Conservation (phyloP, 2,113 vertebrate species). For the Paedocypris sp. region DNA sequence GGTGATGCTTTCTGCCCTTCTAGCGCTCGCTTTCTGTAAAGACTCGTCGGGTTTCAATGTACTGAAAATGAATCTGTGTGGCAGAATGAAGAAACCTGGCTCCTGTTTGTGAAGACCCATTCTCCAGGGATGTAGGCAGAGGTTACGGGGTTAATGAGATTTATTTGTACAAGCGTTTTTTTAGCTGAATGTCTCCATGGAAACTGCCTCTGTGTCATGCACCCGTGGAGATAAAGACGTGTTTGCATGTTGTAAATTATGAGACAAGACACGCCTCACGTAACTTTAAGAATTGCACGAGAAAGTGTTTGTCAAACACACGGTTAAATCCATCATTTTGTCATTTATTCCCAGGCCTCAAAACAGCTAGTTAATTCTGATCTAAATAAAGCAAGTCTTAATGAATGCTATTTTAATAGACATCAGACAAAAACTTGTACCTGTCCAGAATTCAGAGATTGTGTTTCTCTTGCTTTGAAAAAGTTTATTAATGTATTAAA, state of each 20-base stretch:
- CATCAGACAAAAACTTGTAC: background rate
- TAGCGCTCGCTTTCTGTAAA: conserved; percentile 2
- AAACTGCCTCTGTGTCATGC: conserved; percentile 33
- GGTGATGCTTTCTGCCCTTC: conserved; percentile 5
- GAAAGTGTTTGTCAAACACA: conserved; percentile 3
- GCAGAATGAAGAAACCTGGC: conserved; percentile 17
- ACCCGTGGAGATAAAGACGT: conserved; percentile 23
- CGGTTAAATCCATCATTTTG: conserved; percentile 4
- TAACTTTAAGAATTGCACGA: background rate
- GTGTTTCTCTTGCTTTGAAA: too few species aligned
- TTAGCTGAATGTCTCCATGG: conserved; percentile 31
- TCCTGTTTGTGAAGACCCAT: conserved; percentile 17
- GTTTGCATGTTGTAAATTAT: conserved; percentile 30
- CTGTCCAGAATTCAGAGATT: background rate
- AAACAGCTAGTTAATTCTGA: background rate
- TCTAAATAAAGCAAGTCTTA: background rate
- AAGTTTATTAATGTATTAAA: too few species aligned
- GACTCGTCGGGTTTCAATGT: conserved; percentile 20
- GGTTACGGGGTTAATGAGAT: conserved; percentile 40
- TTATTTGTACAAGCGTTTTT: conserved; percentile 29
- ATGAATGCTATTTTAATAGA: background rate
- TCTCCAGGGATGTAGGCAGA: conserved; percentile 24
- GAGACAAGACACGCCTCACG: conserved; percentile 18
- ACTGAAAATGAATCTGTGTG: conserved; percentile 18
- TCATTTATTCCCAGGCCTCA: background rate